Evolutionary conservation across 37 sponge, comb jelly and placozoan genomes (phyloP).

Genomic region (Bolinopsis microptera): DNA sequence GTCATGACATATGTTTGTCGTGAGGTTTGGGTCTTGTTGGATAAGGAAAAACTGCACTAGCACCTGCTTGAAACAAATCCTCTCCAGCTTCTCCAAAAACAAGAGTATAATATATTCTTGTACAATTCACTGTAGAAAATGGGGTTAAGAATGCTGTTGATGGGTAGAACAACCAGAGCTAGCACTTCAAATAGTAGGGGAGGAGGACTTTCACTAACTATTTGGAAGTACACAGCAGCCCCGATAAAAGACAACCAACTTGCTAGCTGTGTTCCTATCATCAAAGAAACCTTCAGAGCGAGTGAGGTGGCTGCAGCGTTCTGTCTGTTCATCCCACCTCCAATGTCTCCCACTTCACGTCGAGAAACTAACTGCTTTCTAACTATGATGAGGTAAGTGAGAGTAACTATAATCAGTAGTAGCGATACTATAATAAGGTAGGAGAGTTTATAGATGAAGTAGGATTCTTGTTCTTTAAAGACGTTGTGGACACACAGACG

Average conservation of each 20-base stretch:
- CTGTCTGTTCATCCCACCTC: too few relatives aligned
- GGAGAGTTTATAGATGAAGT: not conserved
- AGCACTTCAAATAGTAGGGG: not conserved
- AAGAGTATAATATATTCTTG: not conserved
- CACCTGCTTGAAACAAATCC: too few relatives aligned
- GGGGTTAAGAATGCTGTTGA: conserved; percentile 53
- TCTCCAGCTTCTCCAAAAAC: not conserved
- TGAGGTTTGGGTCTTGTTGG: too few relatives aligned
- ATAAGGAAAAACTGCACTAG: too few relatives aligned
- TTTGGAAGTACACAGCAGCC: not conserved
- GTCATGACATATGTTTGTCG: too few relatives aligned
- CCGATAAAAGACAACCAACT: conserved; percentile 30
- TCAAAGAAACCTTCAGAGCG: not conserved
- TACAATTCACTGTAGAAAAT: conserved; percentile 24
- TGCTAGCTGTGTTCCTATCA: conserved; percentile 1
- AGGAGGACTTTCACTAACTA: not conserved
- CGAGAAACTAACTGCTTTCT: not conserved
- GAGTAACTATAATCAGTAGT: not conserved
- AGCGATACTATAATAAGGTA: not conserved
- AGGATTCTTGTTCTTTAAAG: not conserved
- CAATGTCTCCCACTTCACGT: not conserved
- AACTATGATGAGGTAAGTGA: not conserved
- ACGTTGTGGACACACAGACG: not conserved
- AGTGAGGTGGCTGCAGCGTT: not conserved
- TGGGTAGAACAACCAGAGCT: not conserved